These are phyloP conservation scores for Loripinus fragilis DNA, from an alignment of 2,888 invertebrate species.

Conservation along the genomic window DNA sequence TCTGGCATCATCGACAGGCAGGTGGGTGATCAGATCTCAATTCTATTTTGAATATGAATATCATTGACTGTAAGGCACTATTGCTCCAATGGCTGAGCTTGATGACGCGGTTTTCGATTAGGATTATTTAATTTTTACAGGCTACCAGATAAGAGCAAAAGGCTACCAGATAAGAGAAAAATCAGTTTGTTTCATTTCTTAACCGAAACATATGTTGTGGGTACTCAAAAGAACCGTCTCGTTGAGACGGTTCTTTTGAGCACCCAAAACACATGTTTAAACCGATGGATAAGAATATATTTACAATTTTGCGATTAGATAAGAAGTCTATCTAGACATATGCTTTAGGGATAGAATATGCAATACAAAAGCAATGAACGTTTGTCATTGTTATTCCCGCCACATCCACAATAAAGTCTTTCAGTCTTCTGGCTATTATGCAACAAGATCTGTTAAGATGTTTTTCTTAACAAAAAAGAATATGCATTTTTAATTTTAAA, in stretches of 20 bases:
- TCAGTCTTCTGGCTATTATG: neutral
- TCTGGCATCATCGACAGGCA: conserved; percentile 14
- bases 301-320: too few relatives aligned
- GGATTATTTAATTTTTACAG: too few relatives aligned
- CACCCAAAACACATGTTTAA: too few relatives aligned
- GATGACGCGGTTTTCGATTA: neutral
- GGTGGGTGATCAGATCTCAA: conserved; percentile 11
- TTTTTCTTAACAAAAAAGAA: conserved; percentile 10
- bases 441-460: conserved; percentile 17
- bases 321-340: too few relatives aligned
- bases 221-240: too few relatives aligned
- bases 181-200: too few relatives aligned
- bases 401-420: neutral
- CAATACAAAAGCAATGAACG: neutral
- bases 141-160: too few relatives aligned
- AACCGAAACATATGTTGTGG: too few relatives aligned
- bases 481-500: conserved; percentile 25
- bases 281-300: too few relatives aligned
- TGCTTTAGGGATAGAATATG: neutral
- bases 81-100: neutral
- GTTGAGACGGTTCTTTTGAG: too few relatives aligned
- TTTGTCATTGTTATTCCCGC: conserved; percentile 4
- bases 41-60: neutral
- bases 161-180: too few relatives aligned
- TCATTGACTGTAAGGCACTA: neutral